Evolutionary conservation across 2,797 vertebrate genomes (phyloP).

Genomic region (Chelon labrosus): DNA sequence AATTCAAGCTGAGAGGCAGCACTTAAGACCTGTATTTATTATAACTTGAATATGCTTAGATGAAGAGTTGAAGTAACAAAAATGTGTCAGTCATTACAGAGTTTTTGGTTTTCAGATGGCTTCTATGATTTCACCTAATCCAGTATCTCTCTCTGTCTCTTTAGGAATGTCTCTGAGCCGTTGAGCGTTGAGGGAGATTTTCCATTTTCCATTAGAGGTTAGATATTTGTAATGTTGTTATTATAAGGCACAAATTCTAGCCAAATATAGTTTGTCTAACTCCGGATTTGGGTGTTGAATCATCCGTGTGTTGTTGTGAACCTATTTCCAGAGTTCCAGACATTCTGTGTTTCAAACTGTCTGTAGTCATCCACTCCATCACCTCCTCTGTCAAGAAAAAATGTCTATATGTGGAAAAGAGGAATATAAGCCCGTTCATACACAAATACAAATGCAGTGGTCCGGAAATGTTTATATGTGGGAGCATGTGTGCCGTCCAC

Average conservation of each 20-base stretch:
- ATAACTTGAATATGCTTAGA: no score
- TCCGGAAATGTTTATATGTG: slow-evolving; percentile 13
- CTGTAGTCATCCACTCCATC: neutral
- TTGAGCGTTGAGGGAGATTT: neutral
- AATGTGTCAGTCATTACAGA: no score
- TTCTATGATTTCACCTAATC: no score
- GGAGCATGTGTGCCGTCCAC: neutral
- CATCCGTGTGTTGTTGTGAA: neutral
- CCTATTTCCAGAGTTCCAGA: slow-evolving; percentile 17
- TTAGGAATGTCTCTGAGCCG: no score
- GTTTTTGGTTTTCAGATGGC: no score
- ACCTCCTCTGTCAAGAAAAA: slow-evolving; percentile 36
- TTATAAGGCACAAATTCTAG: no score
- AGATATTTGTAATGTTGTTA: neutral
- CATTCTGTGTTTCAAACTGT: slow-evolving; percentile 26
- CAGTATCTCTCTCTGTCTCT: no score
- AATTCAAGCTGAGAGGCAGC: no score
- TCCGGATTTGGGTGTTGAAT: slow-evolving; percentile 1
- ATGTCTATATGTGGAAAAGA: slow-evolving; percentile 14
- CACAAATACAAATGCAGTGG: slow-evolving; percentile 25
- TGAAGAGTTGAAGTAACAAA: no score
- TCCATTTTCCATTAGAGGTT: neutral
- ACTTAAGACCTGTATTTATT: no score
- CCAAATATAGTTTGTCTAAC: no score
- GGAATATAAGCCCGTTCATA: slow-evolving; percentile 15